Conservation (phyloP, 2,888 invertebrate species). For the Temnothorax rugatulus region DNA sequence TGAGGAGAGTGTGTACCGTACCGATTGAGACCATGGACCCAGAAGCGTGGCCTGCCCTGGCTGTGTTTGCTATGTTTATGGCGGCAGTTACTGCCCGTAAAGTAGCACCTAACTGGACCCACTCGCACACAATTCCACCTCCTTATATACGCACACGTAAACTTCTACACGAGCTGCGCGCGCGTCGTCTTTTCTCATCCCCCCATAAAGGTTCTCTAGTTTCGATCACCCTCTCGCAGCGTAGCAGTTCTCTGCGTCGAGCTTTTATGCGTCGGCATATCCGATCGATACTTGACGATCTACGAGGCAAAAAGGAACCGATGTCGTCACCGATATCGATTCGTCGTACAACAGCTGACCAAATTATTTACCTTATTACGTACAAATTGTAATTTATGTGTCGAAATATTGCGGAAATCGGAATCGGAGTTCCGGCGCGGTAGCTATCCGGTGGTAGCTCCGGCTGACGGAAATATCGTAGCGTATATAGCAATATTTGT, state of each 20-base stretch:
- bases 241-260: conserved; percentile 35
- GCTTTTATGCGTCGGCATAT: conserved; percentile 41
- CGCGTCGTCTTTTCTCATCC: conserved; percentile 32
- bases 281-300: conserved; percentile 18
- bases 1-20: conserved; percentile 34
- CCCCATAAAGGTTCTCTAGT: conserved; percentile 12
- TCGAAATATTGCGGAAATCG: conserved; percentile 9
- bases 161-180: conserved; percentile 16
- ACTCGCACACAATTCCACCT: conserved; percentile 68
- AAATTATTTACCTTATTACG: conserved; percentile 33
- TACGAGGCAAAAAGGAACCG: conserved; percentile 29
- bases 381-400: conserved; percentile 40
- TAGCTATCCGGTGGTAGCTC: neutral
- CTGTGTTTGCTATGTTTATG: conserved; percentile 79
- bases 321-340: neutral
- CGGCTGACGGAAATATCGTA: neutral
- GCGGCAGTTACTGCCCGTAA: conserved; percentile 80
- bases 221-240: conserved; percentile 31
- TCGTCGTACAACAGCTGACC: neutral
- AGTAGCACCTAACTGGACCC: conserved; percentile 81
- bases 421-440: neutral
- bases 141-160: conserved; percentile 42
- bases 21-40: conserved; percentile 26
- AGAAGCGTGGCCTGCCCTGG: conserved; percentile 63
- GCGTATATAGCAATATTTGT: neutral